These are phyloP conservation scores for Enoplolaimus lenunculus DNA, from an alignment of 2,888 invertebrate species.

Conservation along the genomic window DNA sequence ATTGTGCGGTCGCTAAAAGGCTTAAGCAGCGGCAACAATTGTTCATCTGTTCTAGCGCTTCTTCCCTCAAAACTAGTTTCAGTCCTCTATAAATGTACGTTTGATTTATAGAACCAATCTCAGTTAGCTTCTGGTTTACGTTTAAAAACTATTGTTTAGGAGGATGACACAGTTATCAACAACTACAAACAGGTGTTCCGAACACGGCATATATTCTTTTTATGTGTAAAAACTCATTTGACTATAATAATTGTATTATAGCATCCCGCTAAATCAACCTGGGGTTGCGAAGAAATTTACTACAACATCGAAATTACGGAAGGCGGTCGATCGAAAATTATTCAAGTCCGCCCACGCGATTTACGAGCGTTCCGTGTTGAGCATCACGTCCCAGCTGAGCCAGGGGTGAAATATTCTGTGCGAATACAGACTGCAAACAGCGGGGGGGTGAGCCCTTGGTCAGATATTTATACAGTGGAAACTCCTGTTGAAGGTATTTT, in stretches of 20 bases:
- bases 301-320: conserved; percentile 17
- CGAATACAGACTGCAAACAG: conserved; percentile 17
- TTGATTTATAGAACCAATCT: too few relatives aligned
- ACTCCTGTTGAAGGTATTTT: background rate
- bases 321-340: conserved; percentile 14
- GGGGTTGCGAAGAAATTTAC: conserved; percentile 23
- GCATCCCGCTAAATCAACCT: conserved; percentile 22
- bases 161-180: too few relatives aligned
- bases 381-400: conserved; percentile 19
- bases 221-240: too few relatives aligned
- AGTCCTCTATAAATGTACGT: too few relatives aligned
- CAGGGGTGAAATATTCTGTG: conserved; percentile 20
- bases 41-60: too few relatives aligned
- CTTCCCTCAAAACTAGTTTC: too few relatives aligned
- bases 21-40: too few relatives aligned
- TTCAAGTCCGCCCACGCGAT: conserved; percentile 20
- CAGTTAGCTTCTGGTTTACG: too few relatives aligned
- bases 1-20: too few relatives aligned
- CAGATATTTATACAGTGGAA: conserved; percentile 5
- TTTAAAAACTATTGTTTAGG: too few relatives aligned
- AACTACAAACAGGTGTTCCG: too few relatives aligned
- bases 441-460: conserved; percentile 18
- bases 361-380: conserved; percentile 21
- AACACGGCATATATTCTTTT: too few relatives aligned
- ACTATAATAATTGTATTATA: conserved; percentile 11